Percentiles rank a stretch among this genome's conserved stretches.
These are phyloP conservation scores for Acipenser ruthenus DNA, from an alignment of 2,797 vertebrate species.

Conservation along the genomic window DNA sequence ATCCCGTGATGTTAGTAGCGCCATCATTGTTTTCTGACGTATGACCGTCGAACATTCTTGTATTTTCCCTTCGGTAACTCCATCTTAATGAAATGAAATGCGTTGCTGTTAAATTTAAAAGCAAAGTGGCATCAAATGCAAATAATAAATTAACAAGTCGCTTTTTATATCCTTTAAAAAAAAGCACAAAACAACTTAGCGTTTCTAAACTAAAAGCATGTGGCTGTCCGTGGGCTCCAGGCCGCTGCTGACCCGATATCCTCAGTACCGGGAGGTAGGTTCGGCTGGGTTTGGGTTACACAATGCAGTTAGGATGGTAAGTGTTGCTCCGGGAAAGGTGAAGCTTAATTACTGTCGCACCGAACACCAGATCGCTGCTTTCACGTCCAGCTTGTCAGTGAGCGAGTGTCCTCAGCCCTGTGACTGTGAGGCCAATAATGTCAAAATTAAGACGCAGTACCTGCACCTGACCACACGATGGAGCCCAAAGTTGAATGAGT, in stretches of 20 bases:
- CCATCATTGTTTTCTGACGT: too few species aligned
- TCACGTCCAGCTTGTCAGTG: constrained; percentile 42
- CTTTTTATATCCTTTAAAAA: too few species aligned
- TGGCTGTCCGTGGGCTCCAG: constrained; percentile 58
- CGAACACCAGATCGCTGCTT: constrained; percentile 43
- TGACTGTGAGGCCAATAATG: constrained; percentile 20
- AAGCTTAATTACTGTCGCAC: constrained; percentile 33
- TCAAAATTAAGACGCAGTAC: constrained; percentile 47
- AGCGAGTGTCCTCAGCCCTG: constrained; percentile 21
- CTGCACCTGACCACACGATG: constrained; percentile 58
- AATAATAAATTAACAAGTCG: too few species aligned
- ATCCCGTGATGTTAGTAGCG: constrained; percentile 41
- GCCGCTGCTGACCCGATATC: constrained; percentile 45
- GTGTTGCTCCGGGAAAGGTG: constrained; percentile 24
- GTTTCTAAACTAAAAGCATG: constrained; percentile 13
- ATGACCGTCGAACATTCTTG: too few species aligned
- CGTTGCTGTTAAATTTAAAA: too few species aligned
- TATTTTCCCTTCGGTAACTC: too few species aligned
- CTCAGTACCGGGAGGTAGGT: constrained; percentile 57
- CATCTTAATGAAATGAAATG: too few species aligned
- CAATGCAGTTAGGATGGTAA: background rate
- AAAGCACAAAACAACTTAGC: too few species aligned
- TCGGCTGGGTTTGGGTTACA: background rate
- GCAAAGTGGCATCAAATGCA: too few species aligned
- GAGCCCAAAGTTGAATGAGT: constrained; percentile 49